Conservation (phyloP, 2,797 vertebrate genomes). For the Alosa sapidissima region DNA sequence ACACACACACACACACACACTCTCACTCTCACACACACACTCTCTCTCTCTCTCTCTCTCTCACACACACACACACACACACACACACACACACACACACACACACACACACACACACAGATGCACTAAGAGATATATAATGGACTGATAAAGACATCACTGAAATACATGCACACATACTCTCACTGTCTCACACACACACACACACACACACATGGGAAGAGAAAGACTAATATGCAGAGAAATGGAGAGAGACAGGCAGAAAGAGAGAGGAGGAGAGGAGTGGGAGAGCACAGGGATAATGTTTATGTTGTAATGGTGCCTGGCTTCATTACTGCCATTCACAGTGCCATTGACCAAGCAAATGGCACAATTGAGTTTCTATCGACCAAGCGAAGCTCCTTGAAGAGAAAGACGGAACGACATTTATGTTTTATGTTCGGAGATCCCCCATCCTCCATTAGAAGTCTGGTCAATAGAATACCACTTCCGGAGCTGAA, state of each 20-base stretch:
- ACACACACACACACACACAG: not conserved
- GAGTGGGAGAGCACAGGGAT: not conserved
- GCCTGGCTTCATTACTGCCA: not conserved
- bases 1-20: not conserved
- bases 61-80: not conserved
- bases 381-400: not conserved
- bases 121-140: too few relatives aligned
- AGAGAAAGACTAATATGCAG: not conserved
- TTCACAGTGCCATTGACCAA: not conserved
- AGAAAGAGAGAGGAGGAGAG: not conserved
- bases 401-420: not conserved
- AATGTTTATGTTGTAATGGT: not conserved
- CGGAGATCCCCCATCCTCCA: not conserved
- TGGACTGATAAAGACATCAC: not conserved
- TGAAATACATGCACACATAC: not conserved
- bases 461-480: not conserved
- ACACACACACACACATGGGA: not conserved
- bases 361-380: not conserved
- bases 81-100: not conserved
- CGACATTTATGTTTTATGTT: slow-evolving; percentile 14
- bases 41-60: too few relatives aligned
- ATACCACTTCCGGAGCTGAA: not conserved
- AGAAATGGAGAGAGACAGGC: not conserved
- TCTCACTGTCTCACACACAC: not conserved
- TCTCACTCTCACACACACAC: not conserved